Base-by-base conservation (phyloP, 2,888 invertebrate species). In the Selenia dentaria region DNA sequence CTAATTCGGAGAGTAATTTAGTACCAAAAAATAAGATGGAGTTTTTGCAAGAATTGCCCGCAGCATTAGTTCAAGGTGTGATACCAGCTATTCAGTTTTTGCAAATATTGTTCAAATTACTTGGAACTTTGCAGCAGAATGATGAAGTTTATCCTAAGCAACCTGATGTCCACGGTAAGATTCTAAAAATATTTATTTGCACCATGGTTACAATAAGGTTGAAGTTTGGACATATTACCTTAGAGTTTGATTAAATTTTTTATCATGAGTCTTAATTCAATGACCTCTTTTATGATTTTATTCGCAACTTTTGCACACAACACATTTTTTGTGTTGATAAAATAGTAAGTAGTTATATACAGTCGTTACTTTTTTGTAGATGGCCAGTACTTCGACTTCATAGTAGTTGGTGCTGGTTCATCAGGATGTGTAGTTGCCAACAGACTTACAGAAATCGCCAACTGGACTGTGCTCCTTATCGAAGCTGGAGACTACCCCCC, bases 401-500 rank as follows among this genome's bases (percentile, higher is more conserved):
- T 34, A 46, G 33, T 34, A 70, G 70, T 42, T 70, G 78, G 43
- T 69, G 76, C 48, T 2, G 71, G 71, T 0, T 64, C 72, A 0
- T 70, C 72, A 1, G 72, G 72, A 0, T 66, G 59, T 28, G 68
- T 69, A 8, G 40, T 72, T 0, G 72, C 70, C 1, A 74, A 68
- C 41, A 46, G 71, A 26, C 60, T 74, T 3, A 65, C 69, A 3
- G 74, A 74, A 42, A 40, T 70, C 4, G 3, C 47, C 0, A 28
- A 56, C 14, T 70, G 70, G 64, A 56, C 49, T 6, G 69, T 74
- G 3, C 51, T 74, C 14, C 62, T 74, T 0, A 51, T 74, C 3
- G 72, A 73, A 36, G 71, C 69, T 16, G 72, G 72, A 2, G 65
- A 54, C 6, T 47, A 67, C 26, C 72, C 71, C 35, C 51, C 83